These are phyloP conservation scores for Drosophila mojavensis DNA, from an alignment of 1,140 invertebrate species.

Conservation along the genomic window DNA sequence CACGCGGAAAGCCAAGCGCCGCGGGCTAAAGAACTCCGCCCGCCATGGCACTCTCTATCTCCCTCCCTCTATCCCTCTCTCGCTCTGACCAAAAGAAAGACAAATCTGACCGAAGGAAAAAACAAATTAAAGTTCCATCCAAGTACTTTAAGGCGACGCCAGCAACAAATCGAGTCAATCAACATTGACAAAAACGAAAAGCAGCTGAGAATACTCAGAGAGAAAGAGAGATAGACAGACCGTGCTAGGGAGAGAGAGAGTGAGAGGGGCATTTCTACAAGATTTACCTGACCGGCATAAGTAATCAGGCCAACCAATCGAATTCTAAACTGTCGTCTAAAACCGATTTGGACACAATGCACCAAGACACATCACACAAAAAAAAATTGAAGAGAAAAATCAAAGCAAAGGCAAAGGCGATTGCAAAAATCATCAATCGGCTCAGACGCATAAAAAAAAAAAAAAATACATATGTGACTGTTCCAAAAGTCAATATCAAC, in stretches of 20 bases:
- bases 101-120: slow-evolving; percentile 50
- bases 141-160: slow-evolving; percentile 54
- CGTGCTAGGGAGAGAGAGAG: neutral
- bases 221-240: neutral
- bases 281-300: slow-evolving; percentile 80
- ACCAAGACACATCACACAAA: slow-evolving; percentile 33
- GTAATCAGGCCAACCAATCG: slow-evolving; percentile 69
- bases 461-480: neutral
- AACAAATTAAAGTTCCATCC: slow-evolving; percentile 73
- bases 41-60: neutral
- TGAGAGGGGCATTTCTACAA: slow-evolving; percentile 54
- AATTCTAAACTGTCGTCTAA: slow-evolving; percentile 77
- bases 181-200: slow-evolving; percentile 20
- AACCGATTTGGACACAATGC: slow-evolving; percentile 71
- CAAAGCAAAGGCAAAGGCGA: slow-evolving; percentile 6
- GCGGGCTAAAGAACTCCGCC: slow-evolving; percentile 29
- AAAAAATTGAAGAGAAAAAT: neutral
- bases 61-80: neutral
- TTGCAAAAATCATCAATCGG: slow-evolving; percentile 47
- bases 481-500: slow-evolving; percentile 26
- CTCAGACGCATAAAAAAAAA: slow-evolving; percentile 1
- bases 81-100: slow-evolving; percentile 9
- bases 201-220: slow-evolving; percentile 3
- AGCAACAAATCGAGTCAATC: slow-evolving; percentile 72
- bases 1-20: slow-evolving; percentile 56